Evolutionary conservation across 2,797 vertebrate genomes (phyloP), one percentile per base, ranked within the genome.

Genomic region (Carapus acus): DNA sequence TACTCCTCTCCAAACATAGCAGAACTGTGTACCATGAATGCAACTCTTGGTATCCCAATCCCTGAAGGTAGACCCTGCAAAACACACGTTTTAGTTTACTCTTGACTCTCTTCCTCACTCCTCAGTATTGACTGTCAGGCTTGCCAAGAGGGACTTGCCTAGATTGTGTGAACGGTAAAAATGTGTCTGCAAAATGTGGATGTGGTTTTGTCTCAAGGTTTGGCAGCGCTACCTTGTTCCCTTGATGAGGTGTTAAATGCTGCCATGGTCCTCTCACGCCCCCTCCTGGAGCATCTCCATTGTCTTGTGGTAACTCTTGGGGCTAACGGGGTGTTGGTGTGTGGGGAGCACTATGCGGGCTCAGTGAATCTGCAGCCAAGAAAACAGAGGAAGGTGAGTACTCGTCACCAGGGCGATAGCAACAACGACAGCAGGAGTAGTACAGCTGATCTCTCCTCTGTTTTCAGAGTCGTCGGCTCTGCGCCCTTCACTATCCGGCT

Each of bases 231-330:
- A 38, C 91, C 91, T 0, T 78, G 66, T 38, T 77, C 76, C n/a
- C 37, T 83, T 14, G 83, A 90, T 1, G 88, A 90, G 4, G 57
- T 85, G 40, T 57, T 94, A 40, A 69, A 47, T 53, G 77, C 77
- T 11, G 89, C 89, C 2, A 40, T 79, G 48, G 49, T 77, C 71
- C 86, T 95, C 73, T 88, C 89, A 11, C 77, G 74, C 78, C 93
- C 93, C 50, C 90, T 96, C 49, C 88, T 96, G 88, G 81, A 90
- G 65, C 85, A 92, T 45, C 68, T 95, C 70, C 71, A 65, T 36
- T 93, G 90, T 46, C 85, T 93, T 53, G 82, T 96, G 54, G 91
- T 94, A 58, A 94, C 92, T 5, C 82, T 96, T 0, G 92, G 93
- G 0, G 39, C 81, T 1, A 44, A 86, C 0, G 93, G 93, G 0